Evolutionary conservation across 2,113 vertebrate species (phyloP).

Genomic region (Tenrec ecaudatus): DNA sequence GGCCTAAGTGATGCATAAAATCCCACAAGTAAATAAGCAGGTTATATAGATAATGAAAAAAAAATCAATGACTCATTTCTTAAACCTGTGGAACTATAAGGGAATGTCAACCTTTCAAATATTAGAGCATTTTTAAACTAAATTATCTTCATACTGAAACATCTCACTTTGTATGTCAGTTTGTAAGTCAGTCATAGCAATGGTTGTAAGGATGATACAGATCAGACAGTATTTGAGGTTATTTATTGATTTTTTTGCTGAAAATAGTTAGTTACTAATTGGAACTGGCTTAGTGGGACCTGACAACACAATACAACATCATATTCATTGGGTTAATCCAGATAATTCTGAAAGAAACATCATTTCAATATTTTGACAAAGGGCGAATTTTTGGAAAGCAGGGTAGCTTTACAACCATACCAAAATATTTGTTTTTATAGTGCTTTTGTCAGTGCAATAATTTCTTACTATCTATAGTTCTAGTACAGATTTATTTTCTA

Average conservation of each 20-base stretch:
- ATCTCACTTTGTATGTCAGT: neutral
- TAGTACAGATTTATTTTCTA: constrained; percentile 32
- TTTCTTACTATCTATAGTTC: constrained; percentile 13
- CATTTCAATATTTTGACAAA: neutral
- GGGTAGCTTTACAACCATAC: neutral
- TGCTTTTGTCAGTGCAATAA: neutral
- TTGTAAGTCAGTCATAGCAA: no score
- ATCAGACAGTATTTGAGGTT: no score
- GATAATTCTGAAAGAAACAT: neutral
- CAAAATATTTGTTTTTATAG: constrained; percentile 23
- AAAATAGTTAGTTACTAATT: no score
- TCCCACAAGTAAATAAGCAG: neutral
- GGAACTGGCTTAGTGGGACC: no score
- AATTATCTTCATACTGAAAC: neutral
- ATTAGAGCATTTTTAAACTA: neutral
- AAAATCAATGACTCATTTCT: constrained; percentile 19
- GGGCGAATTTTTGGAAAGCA: neutral
- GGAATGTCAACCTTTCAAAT: neutral
- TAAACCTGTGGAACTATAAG: neutral
- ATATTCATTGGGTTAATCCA: neutral
- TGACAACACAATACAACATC: no score
- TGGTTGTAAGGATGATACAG: no score
- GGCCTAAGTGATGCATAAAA: constrained; percentile 27
- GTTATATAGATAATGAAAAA: constrained; percentile 22
- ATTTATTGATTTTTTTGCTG: no score